Conservation (phyloP, 1,140 invertebrate genomes). For the Lepidotrigona ventralis region DNA sequence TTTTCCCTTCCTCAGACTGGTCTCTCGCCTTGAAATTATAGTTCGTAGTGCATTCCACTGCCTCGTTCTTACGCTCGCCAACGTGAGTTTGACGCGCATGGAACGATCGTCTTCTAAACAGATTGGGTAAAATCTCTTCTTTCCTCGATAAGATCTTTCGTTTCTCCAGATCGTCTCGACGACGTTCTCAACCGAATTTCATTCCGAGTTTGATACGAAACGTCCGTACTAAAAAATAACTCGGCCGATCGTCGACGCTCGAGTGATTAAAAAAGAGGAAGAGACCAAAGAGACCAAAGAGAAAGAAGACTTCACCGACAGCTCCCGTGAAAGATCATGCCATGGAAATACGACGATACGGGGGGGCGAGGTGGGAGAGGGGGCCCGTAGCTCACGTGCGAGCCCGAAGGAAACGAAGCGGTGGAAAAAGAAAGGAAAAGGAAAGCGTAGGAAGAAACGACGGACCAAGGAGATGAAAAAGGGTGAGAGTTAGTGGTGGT, state of each 20-base stretch:
- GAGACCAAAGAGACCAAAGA: constrained; percentile 18
- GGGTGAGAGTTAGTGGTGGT: constrained; percentile 68
- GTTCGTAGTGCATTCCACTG: neutral
- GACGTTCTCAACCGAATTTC: no score
- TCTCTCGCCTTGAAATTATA: neutral
- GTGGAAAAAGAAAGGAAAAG: constrained; percentile 33
- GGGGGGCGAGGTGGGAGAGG: neutral
- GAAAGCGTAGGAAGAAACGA: constrained; percentile 45
- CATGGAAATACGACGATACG: constrained; percentile 35
- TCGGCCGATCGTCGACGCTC: neutral
- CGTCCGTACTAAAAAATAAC: no score
- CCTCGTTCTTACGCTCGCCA: neutral
- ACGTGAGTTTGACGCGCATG: neutral
- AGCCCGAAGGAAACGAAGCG: neutral
- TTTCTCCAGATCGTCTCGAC: no score
- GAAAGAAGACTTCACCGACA: constrained; percentile 28
- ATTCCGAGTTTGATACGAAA: no score
- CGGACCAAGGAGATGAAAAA: constrained; percentile 38
- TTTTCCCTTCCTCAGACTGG: neutral
- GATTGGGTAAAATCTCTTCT: no score
- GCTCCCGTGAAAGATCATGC: constrained; percentile 23
- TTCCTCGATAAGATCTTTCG: no score
- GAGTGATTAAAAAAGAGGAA: constrained; percentile 55
- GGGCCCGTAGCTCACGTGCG: neutral
- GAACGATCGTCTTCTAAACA: no score